Evolutionary conservation across 2,888 invertebrate genomes (phyloP).

Genomic region (Poecilus cupreus): DNA sequence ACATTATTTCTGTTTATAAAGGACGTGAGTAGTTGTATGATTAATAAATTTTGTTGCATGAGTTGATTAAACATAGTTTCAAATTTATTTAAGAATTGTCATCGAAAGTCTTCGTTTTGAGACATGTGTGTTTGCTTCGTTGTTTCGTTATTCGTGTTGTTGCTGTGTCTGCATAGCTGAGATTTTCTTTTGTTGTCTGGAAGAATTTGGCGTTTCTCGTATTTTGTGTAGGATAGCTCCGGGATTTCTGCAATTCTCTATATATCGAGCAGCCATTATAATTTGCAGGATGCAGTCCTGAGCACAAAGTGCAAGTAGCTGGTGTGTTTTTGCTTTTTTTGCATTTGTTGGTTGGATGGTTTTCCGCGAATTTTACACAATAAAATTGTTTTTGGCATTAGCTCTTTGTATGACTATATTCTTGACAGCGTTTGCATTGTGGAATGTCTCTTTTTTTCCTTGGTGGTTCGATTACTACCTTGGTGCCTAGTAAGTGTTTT

Average conservation of each 20-base stretch:
- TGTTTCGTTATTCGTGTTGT: not conserved
- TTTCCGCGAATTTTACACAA: conserved; percentile 55
- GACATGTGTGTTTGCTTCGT: not conserved
- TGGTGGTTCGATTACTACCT: conserved; percentile 60
- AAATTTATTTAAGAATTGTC: not conserved
- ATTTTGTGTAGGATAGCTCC: not conserved
- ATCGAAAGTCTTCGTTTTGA: not conserved
- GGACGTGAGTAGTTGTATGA: conserved; percentile 42
- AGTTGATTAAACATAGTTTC: conserved; percentile 15
- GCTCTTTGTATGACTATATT: conserved; percentile 59
- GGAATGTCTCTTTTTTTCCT: conserved; percentile 53
- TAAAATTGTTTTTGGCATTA: not conserved
- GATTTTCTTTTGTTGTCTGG: not conserved
- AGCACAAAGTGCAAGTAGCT: conserved; percentile 43
- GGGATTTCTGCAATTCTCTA: conserved; percentile 59
- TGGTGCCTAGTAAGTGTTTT: conserved; percentile 43
- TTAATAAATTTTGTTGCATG: conserved; percentile 12
- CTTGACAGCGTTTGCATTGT: conserved; percentile 58
- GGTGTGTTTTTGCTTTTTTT: conserved; percentile 53
- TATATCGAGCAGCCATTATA: conserved; percentile 59
- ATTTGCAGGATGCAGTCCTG: conserved; percentile 57
- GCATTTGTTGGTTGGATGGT: conserved; percentile 58
- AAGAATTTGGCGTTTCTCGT: conserved; percentile 39
- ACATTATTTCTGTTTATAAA: conserved; percentile 16
- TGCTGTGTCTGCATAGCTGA: not conserved